phyloP scores from a whole-genome alignment of 2,797 vertebrate genomes.

The Micropoecilia bifurca region DNA sequence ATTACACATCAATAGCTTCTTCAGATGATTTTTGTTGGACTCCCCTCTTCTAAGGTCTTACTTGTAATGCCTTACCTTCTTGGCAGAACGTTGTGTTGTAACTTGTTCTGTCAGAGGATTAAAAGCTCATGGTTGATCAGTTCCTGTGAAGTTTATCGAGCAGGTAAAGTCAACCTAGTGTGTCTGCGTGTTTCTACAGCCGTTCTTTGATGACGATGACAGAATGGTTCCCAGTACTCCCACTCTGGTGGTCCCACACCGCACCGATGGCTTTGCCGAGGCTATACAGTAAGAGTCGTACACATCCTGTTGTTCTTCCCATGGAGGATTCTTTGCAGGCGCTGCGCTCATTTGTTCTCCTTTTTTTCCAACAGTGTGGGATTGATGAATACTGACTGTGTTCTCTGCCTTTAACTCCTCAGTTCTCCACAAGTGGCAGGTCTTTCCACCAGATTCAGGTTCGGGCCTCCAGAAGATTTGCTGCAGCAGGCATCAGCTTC shows the following conservation, averaged over 20 bases:
- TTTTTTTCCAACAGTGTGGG: background rate
- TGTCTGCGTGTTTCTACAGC: slow-evolving; percentile 81
- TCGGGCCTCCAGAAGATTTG: slow-evolving; percentile 95
- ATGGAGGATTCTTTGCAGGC: background rate
- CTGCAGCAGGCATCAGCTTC: slow-evolving; percentile 91
- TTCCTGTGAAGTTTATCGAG: background rate
- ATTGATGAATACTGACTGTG: background rate
- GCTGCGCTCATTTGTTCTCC: background rate
- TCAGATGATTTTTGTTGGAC: background rate
- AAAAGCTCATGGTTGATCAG: background rate
- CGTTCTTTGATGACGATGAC: slow-evolving; percentile 98
- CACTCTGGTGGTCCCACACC: slow-evolving; percentile 95
- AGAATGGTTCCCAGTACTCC: slow-evolving; percentile 98
- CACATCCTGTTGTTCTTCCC: background rate
- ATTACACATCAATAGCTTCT: background rate
- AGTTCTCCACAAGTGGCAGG: slow-evolving; percentile 97
- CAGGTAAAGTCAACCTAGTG: background rate
- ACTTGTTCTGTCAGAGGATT: background rate
- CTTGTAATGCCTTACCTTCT: no score
- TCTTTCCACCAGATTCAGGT: slow-evolving; percentile 93
- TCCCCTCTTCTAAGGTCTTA: background rate
- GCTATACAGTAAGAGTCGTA: slow-evolving; percentile 92
- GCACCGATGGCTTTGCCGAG: slow-evolving; percentile 97
- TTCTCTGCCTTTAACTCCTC: slow-evolving; percentile 27
- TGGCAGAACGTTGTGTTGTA: background rate